Base-by-base conservation (phyloP, 2,113 vertebrate genomes). In the Pelmatolapia mariae region DNA sequence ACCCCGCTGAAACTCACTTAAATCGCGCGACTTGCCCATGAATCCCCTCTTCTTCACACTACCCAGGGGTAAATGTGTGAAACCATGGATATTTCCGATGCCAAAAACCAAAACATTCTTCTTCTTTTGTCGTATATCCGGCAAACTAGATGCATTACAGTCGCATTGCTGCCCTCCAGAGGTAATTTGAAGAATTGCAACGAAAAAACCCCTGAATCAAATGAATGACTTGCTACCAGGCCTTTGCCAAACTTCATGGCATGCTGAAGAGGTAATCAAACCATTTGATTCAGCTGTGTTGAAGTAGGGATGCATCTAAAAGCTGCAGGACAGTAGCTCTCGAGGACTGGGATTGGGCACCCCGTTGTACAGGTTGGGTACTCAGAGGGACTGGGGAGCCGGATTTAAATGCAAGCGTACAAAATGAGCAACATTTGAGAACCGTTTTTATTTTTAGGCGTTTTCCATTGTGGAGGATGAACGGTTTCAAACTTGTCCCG, bases 1-100 rank as follows among this genome's bases (percentile, higher is more conserved):
- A 47, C 71, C 71, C 43, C 71, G 71, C 43, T 73, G 3, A 47
- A 73, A 73, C 40, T 73, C 68, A 18, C 68, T 73, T 11, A 73
- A 47, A 47, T 73, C 68, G 1, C 68, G 68, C 22, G 40, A 73
- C 68, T 73, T 73, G 68, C 68, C 68, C 68, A 73, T 73, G 4
- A 26, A 5, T 45, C 68, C 22, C 40, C 40, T 24, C 38, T 10
- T 26, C 40, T 45, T 73, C 68, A 73, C 68, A 45, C 40, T 24
- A 45, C 13, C 8, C 38, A 45, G 22, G 40, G 13, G 22, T 22
- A 45, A 10, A 3, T 43, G 1, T 45, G 66, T 6, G 66, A 43
- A 45, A 43, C 38, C n/a, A 43, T 71, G n/a, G n/a, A 15, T 24
- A 45, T 73, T 43, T 43, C 40, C 68, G 22, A 24, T 24, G 38